phyloP scores from a whole-genome alignment of 2,888 invertebrate species.

The Gymnosoma rotundatum region DNA sequence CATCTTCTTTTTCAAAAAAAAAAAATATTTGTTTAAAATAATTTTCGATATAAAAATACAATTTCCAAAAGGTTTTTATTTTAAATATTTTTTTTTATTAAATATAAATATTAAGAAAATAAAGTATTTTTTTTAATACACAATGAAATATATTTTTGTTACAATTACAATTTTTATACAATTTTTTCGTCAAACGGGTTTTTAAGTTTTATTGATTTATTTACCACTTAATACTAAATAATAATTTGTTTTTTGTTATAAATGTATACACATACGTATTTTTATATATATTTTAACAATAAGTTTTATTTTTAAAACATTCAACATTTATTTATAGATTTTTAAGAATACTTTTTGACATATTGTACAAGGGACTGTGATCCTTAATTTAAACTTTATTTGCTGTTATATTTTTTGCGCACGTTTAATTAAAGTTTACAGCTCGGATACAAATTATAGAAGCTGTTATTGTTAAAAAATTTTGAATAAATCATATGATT shows the following conservation, averaged over 20 bases:
- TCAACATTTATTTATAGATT: slow-evolving; percentile 58
- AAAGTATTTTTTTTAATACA: slow-evolving; percentile 41
- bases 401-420: background rate
- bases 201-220: slow-evolving; percentile 17
- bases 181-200: slow-evolving; percentile 26
- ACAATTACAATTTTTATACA: background rate
- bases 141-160: slow-evolving; percentile 14
- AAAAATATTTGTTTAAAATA: background rate
- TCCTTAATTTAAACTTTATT: background rate
- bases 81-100: slow-evolving; percentile 6
- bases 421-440: too few relatives aligned
- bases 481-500: too few relatives aligned
- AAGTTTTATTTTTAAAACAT: slow-evolving; percentile 50
- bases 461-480: too few relatives aligned
- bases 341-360: slow-evolving; percentile 32
- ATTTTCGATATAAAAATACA: slow-evolving; percentile 58
- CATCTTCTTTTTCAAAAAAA: slow-evolving; percentile 51
- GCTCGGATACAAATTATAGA: too few relatives aligned
- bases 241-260: slow-evolving; percentile 41
- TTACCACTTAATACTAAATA: slow-evolving; percentile 54
- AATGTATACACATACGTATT: slow-evolving; percentile 28
- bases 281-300: background rate
- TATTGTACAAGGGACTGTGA: slow-evolving; percentile 29
- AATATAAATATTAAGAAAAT: slow-evolving; percentile 64
- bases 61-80: slow-evolving; percentile 52